phyloP scores from a whole-genome alignment of 2,797 vertebrate genomes.

The Eulemur albifrons region DNA sequence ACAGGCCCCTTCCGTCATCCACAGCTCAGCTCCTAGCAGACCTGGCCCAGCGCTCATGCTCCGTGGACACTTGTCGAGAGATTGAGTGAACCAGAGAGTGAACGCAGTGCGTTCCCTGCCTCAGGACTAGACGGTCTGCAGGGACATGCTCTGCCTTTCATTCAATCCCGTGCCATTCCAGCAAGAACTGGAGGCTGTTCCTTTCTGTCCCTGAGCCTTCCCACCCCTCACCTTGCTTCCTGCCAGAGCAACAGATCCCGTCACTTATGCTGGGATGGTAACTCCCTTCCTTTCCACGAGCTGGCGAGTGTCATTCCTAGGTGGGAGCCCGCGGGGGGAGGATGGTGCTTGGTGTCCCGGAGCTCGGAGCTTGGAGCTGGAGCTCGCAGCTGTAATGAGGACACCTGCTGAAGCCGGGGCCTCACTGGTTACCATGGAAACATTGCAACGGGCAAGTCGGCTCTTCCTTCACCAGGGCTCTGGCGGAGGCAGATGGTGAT shows the following conservation, averaged over 20 bases:
- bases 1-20: not conserved
- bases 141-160: not conserved
- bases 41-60: not conserved
- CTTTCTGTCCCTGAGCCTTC: not conserved
- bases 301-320: not conserved
- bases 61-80: fast-evolving
- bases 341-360: not conserved
- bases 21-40: not conserved
- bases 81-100: not conserved
- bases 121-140: not conserved
- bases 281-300: fast-evolving
- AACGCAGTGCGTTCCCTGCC: too few relatives aligned
- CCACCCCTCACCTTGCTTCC: not conserved
- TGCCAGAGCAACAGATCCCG: not conserved
- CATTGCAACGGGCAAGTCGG: not conserved
- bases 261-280: fast-evolving
- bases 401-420: not conserved
- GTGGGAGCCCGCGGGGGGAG: not conserved
- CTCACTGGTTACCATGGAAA: conserved; percentile 25
- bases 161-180: not conserved
- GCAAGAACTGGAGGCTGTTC: not conserved
- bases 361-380: not conserved
- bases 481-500: not conserved
- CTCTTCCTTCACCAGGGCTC: not conserved
- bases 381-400: not conserved